Conservation (phyloP, 2,113 vertebrate genomes). For the Leucoraja erinaceus region DNA sequence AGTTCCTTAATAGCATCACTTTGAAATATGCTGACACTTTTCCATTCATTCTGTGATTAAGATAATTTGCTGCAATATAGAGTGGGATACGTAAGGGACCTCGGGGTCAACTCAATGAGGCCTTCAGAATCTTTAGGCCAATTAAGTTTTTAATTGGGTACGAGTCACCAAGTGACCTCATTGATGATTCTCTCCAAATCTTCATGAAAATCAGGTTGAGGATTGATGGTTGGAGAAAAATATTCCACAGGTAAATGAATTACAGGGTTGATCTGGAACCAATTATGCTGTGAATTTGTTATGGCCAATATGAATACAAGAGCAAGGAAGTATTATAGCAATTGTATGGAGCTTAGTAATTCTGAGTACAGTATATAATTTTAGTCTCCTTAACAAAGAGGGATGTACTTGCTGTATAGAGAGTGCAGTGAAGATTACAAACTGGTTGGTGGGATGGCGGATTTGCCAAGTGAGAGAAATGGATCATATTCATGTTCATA, state of each 20-base stretch:
- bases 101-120: background rate
- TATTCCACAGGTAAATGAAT: background rate
- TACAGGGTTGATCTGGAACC: background rate
- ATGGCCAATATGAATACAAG: too few relatives aligned
- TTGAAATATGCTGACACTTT: background rate
- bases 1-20: background rate
- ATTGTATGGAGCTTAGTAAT: too few relatives aligned
- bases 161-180: background rate
- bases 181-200: background rate
- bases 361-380: too few relatives aligned
- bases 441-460: too few relatives aligned
- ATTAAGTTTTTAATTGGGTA: background rate
- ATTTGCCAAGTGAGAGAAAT: too few relatives aligned
- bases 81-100: background rate
- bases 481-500: too few relatives aligned
- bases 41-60: background rate
- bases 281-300: background rate
- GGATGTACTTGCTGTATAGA: too few relatives aligned
- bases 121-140: background rate
- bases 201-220: too few relatives aligned
- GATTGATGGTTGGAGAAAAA: background rate
- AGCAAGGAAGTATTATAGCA: too few relatives aligned
- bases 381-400: too few relatives aligned
- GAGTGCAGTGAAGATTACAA: too few relatives aligned
- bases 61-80: background rate